Base-by-base conservation (phyloP, 1,140 invertebrate species). In the Diprion similis region DNA sequence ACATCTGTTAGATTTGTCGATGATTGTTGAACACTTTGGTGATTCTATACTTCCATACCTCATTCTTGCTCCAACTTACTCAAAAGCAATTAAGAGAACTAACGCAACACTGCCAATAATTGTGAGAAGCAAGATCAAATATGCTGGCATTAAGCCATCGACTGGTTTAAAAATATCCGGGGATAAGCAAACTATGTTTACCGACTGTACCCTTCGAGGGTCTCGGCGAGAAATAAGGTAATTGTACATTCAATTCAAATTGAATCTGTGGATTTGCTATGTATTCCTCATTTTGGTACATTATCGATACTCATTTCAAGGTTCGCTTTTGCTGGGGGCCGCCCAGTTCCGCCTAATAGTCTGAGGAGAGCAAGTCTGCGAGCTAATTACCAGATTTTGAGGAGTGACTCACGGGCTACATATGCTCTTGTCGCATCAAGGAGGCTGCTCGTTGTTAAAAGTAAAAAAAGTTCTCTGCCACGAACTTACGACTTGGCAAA, bases 171-270 rank as follows among this genome's bases (percentile, higher is more conserved):
- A 78, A 73, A 48, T 75, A 6, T 76, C 77, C 47, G 71, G 79
- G n/a, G 86, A 88, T 68, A 80, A 84, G 72, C 86, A 86, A 74
- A 77, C 74, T 10, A 80, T 78, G 13, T 89, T 88, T 77, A 84
- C 86, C 11, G 84, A 89, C 76, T 87, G 85, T 17, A 84, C 79
- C 11, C 74, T 88, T 10, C 77, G 82, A 68, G 83, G 82, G 17
- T 83, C 87, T 1, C 79, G 86, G 48, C 82, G 81, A 24, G 86
- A 88, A 78, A 89, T 89, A 19, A 85, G 84, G 87, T 88, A 76
- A 71, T 19, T 37, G 24, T 37, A 37, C 24, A 1, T 37, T 1
- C 24, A 6, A 37, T 37, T 37, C 1, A 37, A 6, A 37, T 37
- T 37, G 24, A 37, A 37, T 37, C 6, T 6, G 24, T 37, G 2